Conservation (phyloP, 2,113 vertebrate species). For the Cichladusa arquata region DNA sequence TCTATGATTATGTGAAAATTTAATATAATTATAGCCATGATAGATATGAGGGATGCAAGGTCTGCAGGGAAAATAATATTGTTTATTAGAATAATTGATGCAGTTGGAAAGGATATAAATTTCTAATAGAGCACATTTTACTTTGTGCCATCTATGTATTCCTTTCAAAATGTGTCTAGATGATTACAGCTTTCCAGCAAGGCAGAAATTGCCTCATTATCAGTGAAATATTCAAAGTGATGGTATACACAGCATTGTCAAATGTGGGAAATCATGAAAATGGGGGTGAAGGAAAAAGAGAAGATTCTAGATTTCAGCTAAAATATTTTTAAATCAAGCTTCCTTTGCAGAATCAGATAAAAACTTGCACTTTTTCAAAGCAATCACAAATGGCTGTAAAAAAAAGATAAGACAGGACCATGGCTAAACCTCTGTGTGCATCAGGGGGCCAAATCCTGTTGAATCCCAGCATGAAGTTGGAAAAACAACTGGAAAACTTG, state of each 20-base stretch:
- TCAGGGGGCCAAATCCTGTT: neutral
- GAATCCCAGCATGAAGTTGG: neutral
- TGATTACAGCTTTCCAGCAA: neutral
- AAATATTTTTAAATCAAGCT: neutral
- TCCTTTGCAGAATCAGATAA: neutral
- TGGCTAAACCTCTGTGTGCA: neutral
- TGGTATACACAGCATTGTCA: neutral
- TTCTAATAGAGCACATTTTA: neutral
- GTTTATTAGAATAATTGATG: neutral
- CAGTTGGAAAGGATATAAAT: neutral
- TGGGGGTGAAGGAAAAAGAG: neutral
- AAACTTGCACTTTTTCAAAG: neutral
- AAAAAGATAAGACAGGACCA: neutral
- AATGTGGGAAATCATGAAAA: neutral
- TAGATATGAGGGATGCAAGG: neutral
- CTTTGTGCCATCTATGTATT: neutral
- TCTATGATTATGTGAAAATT: neutral
- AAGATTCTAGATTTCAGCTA: neutral
- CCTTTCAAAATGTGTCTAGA: neutral
- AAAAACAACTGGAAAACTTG: neutral
- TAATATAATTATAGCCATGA: neutral
- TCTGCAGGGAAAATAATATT: neutral
- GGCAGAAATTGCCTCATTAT: slow-evolving; percentile 1
- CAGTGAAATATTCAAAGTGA: neutral
- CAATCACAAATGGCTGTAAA: neutral